Conservation (phyloP, 1,140 invertebrate genomes). For the Neodiprion virginianus region DNA sequence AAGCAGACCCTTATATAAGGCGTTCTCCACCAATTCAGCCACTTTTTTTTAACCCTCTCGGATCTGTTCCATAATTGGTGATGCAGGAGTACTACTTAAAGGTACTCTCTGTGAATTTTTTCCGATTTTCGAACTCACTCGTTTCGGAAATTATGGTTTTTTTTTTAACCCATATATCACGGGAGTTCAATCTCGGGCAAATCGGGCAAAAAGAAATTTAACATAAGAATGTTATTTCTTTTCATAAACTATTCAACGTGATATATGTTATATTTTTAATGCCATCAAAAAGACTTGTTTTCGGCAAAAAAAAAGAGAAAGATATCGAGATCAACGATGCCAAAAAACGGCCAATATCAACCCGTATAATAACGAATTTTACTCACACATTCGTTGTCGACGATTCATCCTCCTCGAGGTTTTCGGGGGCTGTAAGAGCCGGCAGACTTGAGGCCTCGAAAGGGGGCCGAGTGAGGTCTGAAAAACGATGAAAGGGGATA, state of each 20-base stretch:
- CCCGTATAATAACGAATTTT: slow-evolving; percentile 1
- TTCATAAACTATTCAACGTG: not conserved
- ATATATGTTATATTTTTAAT: not conserved
- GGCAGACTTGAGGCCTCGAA: slow-evolving; percentile 48
- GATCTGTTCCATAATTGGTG: too few species aligned
- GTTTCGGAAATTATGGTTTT: too few species aligned
- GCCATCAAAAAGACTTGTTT: too few species aligned
- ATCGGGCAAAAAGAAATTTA: not conserved
- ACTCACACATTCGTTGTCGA: slow-evolving; percentile 33
- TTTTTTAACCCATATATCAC: too few species aligned
- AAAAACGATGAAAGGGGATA: too few species aligned
- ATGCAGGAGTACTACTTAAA: too few species aligned
- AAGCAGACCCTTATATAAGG: too few species aligned
- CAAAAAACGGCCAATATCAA: not conserved
- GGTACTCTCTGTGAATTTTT: too few species aligned
- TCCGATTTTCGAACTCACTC: too few species aligned
- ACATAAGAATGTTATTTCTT: not conserved
- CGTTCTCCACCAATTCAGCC: too few species aligned
- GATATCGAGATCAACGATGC: not conserved
- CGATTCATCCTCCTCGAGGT: slow-evolving; percentile 34
- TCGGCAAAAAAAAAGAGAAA: not conserved
- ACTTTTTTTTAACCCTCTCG: too few species aligned
- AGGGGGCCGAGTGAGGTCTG: slow-evolving; percentile 48
- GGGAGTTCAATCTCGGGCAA: too few species aligned
- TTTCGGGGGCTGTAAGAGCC: slow-evolving; percentile 30